phyloP scores from a whole-genome alignment of 1,140 invertebrate genomes.

The Laupala kohalensis region DNA sequence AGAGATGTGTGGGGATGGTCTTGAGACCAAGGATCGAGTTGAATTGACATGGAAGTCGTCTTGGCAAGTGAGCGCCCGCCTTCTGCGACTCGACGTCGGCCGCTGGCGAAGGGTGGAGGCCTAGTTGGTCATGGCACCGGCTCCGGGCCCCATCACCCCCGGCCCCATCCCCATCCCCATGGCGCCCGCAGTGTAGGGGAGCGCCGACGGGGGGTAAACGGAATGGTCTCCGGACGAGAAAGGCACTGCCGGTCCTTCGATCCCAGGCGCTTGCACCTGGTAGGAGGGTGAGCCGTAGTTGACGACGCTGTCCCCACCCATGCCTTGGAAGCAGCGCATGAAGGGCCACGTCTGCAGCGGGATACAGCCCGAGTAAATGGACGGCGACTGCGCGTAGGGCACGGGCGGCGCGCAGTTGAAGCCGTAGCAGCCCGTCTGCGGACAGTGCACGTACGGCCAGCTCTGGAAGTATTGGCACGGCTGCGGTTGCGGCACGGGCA shows the following conservation, averaged over 20 bases:
- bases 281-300: neutral
- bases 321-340: neutral
- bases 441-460: neutral
- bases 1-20: too few relatives aligned
- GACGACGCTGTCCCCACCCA: neutral
- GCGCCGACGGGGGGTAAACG: too few relatives aligned
- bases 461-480: neutral
- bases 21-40: too few relatives aligned
- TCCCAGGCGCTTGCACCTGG: neutral
- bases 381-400: neutral
- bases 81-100: too few relatives aligned
- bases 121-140: too few relatives aligned
- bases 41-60: too few relatives aligned
- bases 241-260: neutral
- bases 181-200: too few relatives aligned
- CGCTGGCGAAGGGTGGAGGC: too few relatives aligned
- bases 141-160: too few relatives aligned
- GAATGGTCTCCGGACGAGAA: neutral
- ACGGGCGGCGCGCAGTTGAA: neutral
- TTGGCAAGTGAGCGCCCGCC: too few relatives aligned
- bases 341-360: neutral
- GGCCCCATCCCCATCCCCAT: too few relatives aligned
- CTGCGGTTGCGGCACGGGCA: too few relatives aligned
- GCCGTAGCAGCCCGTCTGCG: neutral
- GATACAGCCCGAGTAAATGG: neutral